phyloP scores from a whole-genome alignment of 2,888 invertebrate genomes.

The Entomobrya multifasciata region DNA sequence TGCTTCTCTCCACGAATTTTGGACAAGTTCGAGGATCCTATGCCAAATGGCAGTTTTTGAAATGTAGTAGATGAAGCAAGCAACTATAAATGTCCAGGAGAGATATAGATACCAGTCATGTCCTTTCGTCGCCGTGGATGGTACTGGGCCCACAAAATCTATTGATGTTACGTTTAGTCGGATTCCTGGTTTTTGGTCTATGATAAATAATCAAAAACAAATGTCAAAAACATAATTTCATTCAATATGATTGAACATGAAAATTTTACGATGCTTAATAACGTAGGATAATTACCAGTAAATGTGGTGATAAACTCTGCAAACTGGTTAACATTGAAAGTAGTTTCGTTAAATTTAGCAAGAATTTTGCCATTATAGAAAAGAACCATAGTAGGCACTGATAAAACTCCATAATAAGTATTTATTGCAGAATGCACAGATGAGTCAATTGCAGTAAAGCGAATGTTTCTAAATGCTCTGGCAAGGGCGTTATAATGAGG shows the following conservation, averaged over 20 bases:
- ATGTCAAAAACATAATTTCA: neutral
- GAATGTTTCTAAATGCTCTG: constrained; percentile 91
- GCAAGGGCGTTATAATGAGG: constrained; percentile 95
- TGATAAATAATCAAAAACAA: neutral
- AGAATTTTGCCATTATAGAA: constrained; percentile 94
- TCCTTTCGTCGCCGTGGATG: constrained; percentile 88
- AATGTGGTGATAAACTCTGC: constrained; percentile 89
- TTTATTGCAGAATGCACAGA: constrained; percentile 83
- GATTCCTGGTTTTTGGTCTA: constrained; percentile 84
- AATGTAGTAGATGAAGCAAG: constrained; percentile 88
- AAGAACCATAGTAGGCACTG: constrained; percentile 92
- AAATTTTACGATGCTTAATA: too few relatives aligned
- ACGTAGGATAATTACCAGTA: constrained; percentile 83
- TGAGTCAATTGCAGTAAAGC: constrained; percentile 91
- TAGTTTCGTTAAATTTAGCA: constrained; percentile 91
- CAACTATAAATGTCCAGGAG: constrained; percentile 92
- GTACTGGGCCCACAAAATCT: constrained; percentile 91
- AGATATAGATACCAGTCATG: constrained; percentile 91
- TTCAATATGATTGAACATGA: too few relatives aligned
- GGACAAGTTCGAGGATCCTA: constrained; percentile 90
- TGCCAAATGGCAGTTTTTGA: constrained; percentile 89
- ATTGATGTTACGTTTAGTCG: constrained; percentile 87
- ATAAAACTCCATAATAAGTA: constrained; percentile 94
- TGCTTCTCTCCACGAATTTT: constrained; percentile 92
- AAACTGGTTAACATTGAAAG: constrained; percentile 90